phyloP scores from a whole-genome alignment of 2,113 vertebrate genomes.

The Callipepla squamata region DNA sequence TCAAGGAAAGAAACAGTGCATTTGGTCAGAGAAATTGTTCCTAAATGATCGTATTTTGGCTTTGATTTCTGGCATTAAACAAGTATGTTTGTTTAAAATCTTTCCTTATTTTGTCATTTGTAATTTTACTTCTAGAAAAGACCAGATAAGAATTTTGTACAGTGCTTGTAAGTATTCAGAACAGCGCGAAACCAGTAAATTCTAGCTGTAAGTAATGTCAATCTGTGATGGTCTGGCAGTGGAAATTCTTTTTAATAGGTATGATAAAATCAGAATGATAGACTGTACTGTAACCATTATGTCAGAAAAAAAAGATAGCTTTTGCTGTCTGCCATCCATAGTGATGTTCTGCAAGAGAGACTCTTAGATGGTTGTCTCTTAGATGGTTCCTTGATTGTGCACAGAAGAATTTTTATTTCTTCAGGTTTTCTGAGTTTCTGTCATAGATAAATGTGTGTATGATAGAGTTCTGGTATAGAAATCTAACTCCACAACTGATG shows the following conservation, averaged over 20 bases:
- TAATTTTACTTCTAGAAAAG: background rate
- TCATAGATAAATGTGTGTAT: background rate
- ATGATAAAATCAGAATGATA: background rate
- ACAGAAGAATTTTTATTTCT: background rate
- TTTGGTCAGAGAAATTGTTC: background rate
- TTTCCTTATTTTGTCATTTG: background rate
- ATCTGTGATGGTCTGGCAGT: background rate
- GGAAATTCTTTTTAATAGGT: background rate
- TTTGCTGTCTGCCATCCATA: background rate
- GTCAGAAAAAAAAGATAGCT: background rate
- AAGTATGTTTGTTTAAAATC: background rate
- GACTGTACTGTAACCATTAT: background rate
- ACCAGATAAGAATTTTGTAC: background rate
- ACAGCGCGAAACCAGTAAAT: background rate
- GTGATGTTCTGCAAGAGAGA: background rate
- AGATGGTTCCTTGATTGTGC: background rate
- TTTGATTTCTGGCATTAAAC: background rate
- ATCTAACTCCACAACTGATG: background rate
- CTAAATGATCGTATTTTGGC: background rate
- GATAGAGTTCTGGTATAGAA: background rate
- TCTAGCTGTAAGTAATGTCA: background rate
- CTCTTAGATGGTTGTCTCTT: background rate
- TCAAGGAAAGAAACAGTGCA: background rate
- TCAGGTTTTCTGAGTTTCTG: background rate
- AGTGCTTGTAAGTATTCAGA: background rate